A percentile compares a stretch with the other conserved stretches of the same genome.
These are phyloP conservation scores for Oryzias celebensis DNA, from an alignment of 2,113 vertebrate genomes.

Conservation along the genomic window DNA sequence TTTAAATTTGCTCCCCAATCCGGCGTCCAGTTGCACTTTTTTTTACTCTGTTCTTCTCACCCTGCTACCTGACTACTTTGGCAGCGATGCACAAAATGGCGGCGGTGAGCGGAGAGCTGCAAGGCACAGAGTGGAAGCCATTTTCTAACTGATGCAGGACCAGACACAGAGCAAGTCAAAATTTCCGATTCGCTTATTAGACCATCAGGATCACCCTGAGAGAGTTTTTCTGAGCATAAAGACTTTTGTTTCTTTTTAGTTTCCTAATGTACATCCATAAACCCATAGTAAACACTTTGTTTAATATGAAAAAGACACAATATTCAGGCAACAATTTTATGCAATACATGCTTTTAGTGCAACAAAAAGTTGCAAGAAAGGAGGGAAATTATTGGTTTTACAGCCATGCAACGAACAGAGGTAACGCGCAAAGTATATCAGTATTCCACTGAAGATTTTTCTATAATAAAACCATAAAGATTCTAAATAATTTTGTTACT, in stretches of 20 bases:
- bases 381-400: conserved; percentile 24
- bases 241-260: conserved; percentile 8
- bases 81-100: conserved; percentile 81
- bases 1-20: conserved; percentile 25
- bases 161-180: conserved; percentile 26
- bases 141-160: conserved; percentile 73
- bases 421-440: conserved; percentile 4
- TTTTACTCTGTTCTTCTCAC: conserved; percentile 65
- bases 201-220: conserved; percentile 24
- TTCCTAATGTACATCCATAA: conserved; percentile 31
- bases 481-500: conserved; percentile 43
- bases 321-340: conserved; percentile 38
- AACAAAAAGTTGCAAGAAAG: conserved; percentile 20
- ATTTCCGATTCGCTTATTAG: conserved; percentile 18
- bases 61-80: conserved; percentile 78
- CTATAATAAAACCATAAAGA: conserved; percentile 24
- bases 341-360: conserved; percentile 24
- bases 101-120: conserved; percentile 54
- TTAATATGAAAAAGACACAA: conserved; percentile 36
- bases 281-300: conserved; percentile 40
- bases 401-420: conserved; percentile 16
- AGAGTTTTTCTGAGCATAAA: conserved; percentile 25
- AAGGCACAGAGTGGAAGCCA: conserved; percentile 76
- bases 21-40: conserved; percentile 36
- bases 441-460: conserved; percentile 13